These are phyloP conservation scores for Magallana angulata DNA, from an alignment of 1,140 invertebrate species.

Conservation along the genomic window DNA sequence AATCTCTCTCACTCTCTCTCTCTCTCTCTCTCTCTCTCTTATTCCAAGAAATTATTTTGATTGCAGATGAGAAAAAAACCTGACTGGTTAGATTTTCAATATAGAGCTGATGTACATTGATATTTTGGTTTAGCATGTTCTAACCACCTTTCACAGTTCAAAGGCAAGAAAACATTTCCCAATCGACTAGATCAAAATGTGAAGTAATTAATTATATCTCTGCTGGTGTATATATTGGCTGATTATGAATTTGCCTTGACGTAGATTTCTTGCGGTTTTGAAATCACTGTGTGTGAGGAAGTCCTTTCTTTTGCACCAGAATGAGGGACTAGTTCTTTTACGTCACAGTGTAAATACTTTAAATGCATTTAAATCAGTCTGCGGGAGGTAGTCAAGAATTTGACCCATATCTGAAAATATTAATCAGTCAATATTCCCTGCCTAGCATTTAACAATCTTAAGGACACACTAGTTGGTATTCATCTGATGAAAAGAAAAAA, in stretches of 20 bases:
- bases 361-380: slow-evolving; percentile 1
- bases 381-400: slow-evolving; percentile 3
- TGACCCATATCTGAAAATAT: background rate
- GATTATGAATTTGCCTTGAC: background rate
- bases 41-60: too few species aligned
- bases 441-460: background rate
- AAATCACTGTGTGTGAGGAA: slow-evolving; percentile 13
- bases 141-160: slow-evolving; percentile 7
- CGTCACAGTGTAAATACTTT: slow-evolving; percentile 15
- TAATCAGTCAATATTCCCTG: background rate
- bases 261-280: slow-evolving; percentile 3
- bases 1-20: too few species aligned
- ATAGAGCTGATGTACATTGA: background rate
- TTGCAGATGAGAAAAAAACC: too few species aligned
- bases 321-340: slow-evolving; percentile 17
- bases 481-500: background rate
- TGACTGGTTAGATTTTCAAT: too few species aligned
- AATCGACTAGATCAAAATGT: background rate
- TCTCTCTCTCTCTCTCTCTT: too few species aligned
- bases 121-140: background rate
- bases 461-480: background rate
- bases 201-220: slow-evolving; percentile 3
- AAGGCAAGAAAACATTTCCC: slow-evolving; percentile 4
- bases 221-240: background rate
- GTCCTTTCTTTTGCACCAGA: background rate